Evolutionary conservation across 2,888 invertebrate genomes (phyloP).

Genomic region (Rotaria socialis): DNA sequence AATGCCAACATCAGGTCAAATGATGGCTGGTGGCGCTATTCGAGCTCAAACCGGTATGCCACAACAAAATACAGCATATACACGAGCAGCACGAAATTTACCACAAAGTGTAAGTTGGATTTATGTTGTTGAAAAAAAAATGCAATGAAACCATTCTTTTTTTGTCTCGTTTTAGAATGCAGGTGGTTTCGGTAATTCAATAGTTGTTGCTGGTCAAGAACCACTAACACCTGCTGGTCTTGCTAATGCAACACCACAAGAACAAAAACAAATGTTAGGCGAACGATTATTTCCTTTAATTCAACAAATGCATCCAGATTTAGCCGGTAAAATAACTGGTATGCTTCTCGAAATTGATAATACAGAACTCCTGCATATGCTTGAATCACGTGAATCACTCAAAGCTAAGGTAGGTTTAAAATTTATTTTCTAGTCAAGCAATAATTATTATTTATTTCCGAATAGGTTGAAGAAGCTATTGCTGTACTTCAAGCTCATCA

Average conservation of each 20-base stretch:
- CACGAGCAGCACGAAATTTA: constrained; percentile 24
- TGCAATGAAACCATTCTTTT: no score
- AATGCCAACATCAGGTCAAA: not conserved
- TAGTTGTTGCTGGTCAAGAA: constrained; percentile 40
- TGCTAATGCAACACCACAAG: constrained; percentile 57
- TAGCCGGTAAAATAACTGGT: constrained; percentile 95
- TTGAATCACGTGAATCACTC: constrained; percentile 39
- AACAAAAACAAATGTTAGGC: constrained; percentile 98
- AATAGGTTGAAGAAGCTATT: constrained; percentile 43
- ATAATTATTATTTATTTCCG: not conserved
- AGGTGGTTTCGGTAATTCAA: not conserved
- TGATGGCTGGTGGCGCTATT: not conserved
- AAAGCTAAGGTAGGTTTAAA: constrained; percentile 28
- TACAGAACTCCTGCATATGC: constrained; percentile 73
- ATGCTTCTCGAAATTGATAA: constrained; percentile 98
- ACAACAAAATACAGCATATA: not conserved
- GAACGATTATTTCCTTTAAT: constrained; percentile 95
- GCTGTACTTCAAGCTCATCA: constrained; percentile 46
- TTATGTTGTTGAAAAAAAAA: not conserved
- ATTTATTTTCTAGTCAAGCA: not conserved
- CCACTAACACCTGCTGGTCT: constrained; percentile 39
- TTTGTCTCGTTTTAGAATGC: not conserved
- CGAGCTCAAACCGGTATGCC: not conserved
- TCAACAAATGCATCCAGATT: constrained; percentile 75
- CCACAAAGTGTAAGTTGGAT: not conserved